Evolutionary conservation across 2,797 vertebrate species (phyloP).

Genomic region (Mallotus villosus): DNA sequence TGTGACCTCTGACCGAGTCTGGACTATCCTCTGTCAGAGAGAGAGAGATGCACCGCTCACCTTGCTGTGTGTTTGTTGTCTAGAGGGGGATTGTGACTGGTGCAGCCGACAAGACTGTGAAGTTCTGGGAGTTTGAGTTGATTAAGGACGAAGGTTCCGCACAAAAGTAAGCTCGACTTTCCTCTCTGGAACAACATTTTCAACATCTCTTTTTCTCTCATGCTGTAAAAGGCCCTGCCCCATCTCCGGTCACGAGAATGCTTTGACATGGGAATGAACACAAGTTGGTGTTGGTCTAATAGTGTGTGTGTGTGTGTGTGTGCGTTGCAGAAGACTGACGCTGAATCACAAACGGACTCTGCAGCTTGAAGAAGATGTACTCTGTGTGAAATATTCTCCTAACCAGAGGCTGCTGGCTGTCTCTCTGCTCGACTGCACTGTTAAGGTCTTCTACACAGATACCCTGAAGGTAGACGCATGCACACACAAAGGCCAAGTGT

Average conservation of each 20-base stretch:
- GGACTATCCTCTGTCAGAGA: not conserved
- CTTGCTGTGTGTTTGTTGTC: conserved; percentile 8
- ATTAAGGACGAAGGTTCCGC: conserved; percentile 79
- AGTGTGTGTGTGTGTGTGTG: conserved; percentile 23
- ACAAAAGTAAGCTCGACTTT: conserved; percentile 79
- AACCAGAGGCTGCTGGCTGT: conserved; percentile 87
- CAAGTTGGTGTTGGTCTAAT: not conserved
- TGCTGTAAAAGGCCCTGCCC: not conserved
- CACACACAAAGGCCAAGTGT: not conserved
- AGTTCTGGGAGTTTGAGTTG: conserved; percentile 98
- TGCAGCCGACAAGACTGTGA: conserved; percentile 91
- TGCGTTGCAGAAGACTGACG: conserved; percentile 78
- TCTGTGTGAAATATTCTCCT: conserved; percentile 89
- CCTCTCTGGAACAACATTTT: conserved; percentile 8
- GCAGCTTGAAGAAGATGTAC: conserved; percentile 91
- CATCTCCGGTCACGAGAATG: too few species aligned
- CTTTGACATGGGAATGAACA: too few species aligned
- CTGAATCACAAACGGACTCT: conserved; percentile 85
- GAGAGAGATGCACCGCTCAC: not conserved
- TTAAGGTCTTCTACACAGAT: conserved; percentile 94
- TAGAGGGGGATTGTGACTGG: conserved; percentile 92
- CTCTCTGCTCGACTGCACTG: conserved; percentile 91
- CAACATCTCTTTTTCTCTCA: not conserved
- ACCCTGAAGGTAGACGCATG: conserved; percentile 83
- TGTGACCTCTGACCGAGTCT: conserved; percentile 4